Percentiles rank a stretch among this genome's conserved stretches.
phyloP scores from a whole-genome alignment of 2,797 vertebrate genomes.

The Chrysocyon brachyurus region DNA sequence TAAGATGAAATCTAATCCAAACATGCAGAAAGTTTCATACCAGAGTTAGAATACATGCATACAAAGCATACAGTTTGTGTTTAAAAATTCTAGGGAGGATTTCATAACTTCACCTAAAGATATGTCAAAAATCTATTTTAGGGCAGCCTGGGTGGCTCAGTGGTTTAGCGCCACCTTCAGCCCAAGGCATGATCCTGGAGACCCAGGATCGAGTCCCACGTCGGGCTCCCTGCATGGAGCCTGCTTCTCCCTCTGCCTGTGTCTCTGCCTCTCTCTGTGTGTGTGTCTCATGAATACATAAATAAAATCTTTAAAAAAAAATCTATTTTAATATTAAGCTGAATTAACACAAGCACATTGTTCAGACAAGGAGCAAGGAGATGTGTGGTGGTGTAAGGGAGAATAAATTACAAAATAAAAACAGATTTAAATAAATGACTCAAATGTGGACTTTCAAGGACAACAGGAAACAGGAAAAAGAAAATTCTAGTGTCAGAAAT shows the following conservation, averaged over 20 bases:
- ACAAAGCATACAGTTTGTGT: neutral
- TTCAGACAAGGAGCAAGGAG: neutral
- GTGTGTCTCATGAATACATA: too few species aligned
- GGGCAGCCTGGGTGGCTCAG: too few species aligned
- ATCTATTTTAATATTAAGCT: conserved; percentile 15
- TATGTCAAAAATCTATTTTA: conserved; percentile 23
- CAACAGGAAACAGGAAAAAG: neutral
- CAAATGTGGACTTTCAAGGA: neutral
- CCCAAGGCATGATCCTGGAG: too few species aligned
- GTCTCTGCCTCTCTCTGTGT: too few species aligned
- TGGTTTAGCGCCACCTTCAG: too few species aligned
- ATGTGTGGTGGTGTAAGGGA: neutral
- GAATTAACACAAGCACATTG: conserved; percentile 9
- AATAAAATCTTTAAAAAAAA: neutral
- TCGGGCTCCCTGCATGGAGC: too few species aligned
- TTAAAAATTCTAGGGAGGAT: conserved; percentile 29
- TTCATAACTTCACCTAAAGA: conserved; percentile 30
- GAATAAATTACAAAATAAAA: conserved; percentile 35
- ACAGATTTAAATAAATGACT: conserved; percentile 37
- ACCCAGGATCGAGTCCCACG: too few species aligned
- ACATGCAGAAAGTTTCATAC: neutral
- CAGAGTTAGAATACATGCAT: neutral
- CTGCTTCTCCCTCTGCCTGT: too few species aligned
- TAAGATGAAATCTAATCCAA: conserved; percentile 26
- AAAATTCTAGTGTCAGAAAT: neutral